These are phyloP conservation scores for Suricata suricatta DNA, from an alignment of 2,113 vertebrate species.

Conservation along the genomic window DNA sequence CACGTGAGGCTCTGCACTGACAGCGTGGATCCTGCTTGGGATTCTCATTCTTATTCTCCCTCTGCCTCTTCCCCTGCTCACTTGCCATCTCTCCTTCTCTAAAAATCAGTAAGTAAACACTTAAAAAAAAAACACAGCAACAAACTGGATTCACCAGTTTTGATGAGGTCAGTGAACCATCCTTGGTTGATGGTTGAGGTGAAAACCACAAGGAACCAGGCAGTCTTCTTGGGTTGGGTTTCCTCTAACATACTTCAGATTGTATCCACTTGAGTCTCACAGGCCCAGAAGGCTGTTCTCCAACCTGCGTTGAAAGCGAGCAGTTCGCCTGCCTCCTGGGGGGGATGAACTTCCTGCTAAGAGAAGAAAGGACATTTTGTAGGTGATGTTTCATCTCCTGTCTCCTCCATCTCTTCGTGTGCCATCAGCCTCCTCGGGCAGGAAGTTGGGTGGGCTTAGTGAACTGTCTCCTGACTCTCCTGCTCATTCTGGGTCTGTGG, in stretches of 20 bases:
- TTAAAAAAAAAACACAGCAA: not conserved
- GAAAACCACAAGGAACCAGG: not conserved
- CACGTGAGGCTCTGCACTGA: too few relatives aligned
- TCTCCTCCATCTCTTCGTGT: not conserved
- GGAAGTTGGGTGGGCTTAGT: not conserved
- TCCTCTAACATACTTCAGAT: not conserved
- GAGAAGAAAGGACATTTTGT: not conserved
- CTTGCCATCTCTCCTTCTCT: too few relatives aligned
- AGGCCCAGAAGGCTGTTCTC: not conserved
- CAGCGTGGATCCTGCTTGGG: too few relatives aligned
- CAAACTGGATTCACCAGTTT: not conserved
- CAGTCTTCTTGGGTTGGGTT: not conserved
- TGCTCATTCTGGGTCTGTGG: not conserved
- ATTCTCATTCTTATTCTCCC: too few relatives aligned
- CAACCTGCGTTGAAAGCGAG: not conserved
- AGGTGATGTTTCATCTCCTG: not conserved
- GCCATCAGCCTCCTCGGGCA: not conserved
- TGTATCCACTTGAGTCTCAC: not conserved
- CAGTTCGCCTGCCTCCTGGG: not conserved
- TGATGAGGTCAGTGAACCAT: not conserved
- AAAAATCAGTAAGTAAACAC: too few relatives aligned
- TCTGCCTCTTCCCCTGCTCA: too few relatives aligned
- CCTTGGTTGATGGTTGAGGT: not conserved
- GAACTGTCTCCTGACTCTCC: not conserved
- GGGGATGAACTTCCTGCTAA: not conserved